These are phyloP conservation scores for Solenopsis invicta DNA, from an alignment of 1,140 invertebrate genomes.

Conservation along the genomic window DNA sequence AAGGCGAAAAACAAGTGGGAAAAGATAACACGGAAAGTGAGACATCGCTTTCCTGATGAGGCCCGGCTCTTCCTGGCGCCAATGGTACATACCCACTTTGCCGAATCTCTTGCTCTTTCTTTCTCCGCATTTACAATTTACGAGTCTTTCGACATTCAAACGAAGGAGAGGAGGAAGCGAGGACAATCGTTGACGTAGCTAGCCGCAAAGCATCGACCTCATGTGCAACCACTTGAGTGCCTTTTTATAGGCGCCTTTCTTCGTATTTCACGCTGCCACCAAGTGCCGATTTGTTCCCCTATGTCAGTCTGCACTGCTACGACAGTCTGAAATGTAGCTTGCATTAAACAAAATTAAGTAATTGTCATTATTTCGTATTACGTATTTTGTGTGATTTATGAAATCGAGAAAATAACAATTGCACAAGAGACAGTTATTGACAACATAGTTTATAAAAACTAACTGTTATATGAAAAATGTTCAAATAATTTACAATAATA, in stretches of 20 bases:
- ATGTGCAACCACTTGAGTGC: conserved; percentile 78
- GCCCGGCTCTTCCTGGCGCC: conserved; percentile 64
- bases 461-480: not conserved
- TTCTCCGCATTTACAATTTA: conserved; percentile 64
- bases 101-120: conserved; percentile 30
- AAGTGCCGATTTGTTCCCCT: conserved; percentile 37
- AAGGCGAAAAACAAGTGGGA: conserved; percentile 6
- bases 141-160: conserved; percentile 58
- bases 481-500: not conserved
- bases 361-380: not conserved
- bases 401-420: not conserved
- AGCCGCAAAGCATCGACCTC: conserved; percentile 66
- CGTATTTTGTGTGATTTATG: not conserved
- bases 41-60: not conserved
- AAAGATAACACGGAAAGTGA: conserved; percentile 5
- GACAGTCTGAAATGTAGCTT: not conserved
- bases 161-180: conserved; percentile 27
- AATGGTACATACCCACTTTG: conserved; percentile 21
- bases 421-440: not conserved
- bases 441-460: not conserved
- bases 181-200: conserved; percentile 69
- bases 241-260: conserved; percentile 70
- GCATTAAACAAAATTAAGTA: not conserved
- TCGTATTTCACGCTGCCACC: conserved; percentile 71
- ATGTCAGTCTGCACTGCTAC: too few relatives aligned